Base-by-base conservation (phyloP, 1,140 invertebrate genomes). In the Pararge aegeria region DNA sequence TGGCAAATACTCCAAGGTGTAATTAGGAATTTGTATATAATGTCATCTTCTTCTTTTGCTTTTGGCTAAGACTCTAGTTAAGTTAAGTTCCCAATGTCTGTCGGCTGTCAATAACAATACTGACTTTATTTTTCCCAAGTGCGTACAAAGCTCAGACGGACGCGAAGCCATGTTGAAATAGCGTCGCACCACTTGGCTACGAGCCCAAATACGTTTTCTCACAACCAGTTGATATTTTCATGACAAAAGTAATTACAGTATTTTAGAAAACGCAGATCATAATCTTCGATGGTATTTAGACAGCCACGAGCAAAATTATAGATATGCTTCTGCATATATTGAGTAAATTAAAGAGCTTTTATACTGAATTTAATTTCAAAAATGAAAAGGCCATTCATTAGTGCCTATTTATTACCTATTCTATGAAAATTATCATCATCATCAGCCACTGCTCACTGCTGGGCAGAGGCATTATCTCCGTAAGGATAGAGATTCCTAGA, bases 151-250 rank as follows among this genome's bases (percentile, higher is more conserved):
- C 62, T 66, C 30, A 51, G 67, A 66, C 72, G 78, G 66, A 73
- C 74, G 70, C 61, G 64, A 57, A 60, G 62, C 66, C 61, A 74
- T 80, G 70, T 82, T 73, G 75, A 77, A 84, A 84, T 73, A 71
- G 61, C 61, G 71, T 67, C 75, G 70, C 67, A 72, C 69, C 72
- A 73, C 34, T 83, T 85, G 82, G 82, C 84, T 27, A 29, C 6
- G 34, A 66, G 81, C 82, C 83, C 81, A 67, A 65, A 74, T 72
- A 64, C 68, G 75, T 73, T 78, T 77, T 72, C 70, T 71, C 68
- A 63, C 68, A 62, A 65, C 55, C 54, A 68, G 68, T 75, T 78
- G 75, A 79, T 75, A 78, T 78, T 78, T 82, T 79, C 66, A 78
- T 74, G 75, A 72, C 72, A 79, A 73, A 74, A 74, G 53, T 68